phyloP scores from a whole-genome alignment of 1,140 invertebrate genomes.

The Heliothis virescens region DNA sequence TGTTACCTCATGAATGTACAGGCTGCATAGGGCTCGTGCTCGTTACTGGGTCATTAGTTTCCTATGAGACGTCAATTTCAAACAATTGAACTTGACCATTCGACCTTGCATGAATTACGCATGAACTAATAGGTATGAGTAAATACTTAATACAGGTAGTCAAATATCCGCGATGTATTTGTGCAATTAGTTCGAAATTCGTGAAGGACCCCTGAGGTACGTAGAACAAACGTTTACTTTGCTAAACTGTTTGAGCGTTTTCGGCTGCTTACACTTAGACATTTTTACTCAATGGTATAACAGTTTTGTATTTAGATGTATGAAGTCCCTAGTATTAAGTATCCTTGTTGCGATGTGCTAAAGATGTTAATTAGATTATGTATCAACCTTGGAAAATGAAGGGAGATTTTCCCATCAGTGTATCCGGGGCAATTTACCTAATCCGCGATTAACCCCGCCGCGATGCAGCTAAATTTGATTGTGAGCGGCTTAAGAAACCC shows the following conservation, averaged over 20 bases:
- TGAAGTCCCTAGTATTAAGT: not conserved
- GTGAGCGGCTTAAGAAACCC: slow-evolving; percentile 53
- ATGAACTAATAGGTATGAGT: slow-evolving; percentile 1
- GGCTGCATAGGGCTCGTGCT: not conserved
- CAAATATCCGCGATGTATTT: slow-evolving; percentile 4
- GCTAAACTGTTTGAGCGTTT: too few species aligned
- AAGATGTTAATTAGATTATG: slow-evolving; percentile 39
- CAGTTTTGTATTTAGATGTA: too few species aligned
- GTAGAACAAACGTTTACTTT: too few species aligned
- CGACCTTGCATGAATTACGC: slow-evolving; percentile 6
- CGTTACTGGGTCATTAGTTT: slow-evolving; percentile 17
- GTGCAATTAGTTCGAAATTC: not conserved
- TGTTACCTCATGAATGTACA: slow-evolving; percentile 7
- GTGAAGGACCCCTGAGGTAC: not conserved
- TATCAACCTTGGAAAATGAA: slow-evolving; percentile 40
- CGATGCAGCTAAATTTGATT: slow-evolving; percentile 60
- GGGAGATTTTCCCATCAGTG: slow-evolving; percentile 49
- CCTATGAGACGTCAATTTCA: slow-evolving; percentile 14
- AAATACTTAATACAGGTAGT: not conserved
- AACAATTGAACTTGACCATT: slow-evolving; percentile 32
- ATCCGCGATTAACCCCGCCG: slow-evolving; percentile 55
- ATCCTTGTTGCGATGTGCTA: slow-evolving; percentile 25
- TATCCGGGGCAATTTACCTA: slow-evolving; percentile 57
- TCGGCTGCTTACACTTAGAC: too few species aligned
- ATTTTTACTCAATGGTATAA: too few species aligned